These are phyloP conservation scores for Pyralis farinalis DNA, from an alignment of 2,888 invertebrate genomes.

Conservation along the genomic window DNA sequence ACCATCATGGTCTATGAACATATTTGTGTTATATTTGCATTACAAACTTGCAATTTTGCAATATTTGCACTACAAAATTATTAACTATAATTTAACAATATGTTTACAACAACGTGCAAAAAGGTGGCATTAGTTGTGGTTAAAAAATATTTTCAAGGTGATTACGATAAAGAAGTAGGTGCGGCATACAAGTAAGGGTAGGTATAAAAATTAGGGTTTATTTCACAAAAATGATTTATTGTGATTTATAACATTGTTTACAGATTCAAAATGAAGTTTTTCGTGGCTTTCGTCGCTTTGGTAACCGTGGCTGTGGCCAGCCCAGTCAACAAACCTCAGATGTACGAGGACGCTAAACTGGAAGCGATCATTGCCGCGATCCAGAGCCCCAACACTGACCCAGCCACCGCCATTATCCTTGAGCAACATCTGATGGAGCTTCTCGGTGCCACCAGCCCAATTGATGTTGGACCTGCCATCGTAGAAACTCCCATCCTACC, in stretches of 20 bases:
- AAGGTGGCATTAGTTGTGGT: no score
- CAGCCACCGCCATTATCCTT: constrained; percentile 16
- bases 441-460: constrained; percentile 9
- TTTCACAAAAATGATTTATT: no score
- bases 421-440: constrained; percentile 13
- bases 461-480: constrained; percentile 2
- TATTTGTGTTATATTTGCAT: no score
- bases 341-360: constrained; percentile 8
- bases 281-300: constrained; percentile 12
- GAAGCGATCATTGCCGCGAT: constrained; percentile 17
- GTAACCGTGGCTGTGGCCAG: constrained; percentile 13
- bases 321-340: background rate
- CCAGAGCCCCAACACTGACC: constrained; percentile 20
- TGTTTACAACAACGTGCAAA: no score
- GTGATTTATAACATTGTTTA: background rate
- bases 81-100: no score
- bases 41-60: no score
- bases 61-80: no score
- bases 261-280: constrained; percentile 17
- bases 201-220: no score
- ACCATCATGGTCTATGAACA: no score
- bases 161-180: no score
- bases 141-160: no score
- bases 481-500: background rate
- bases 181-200: no score